Percentiles rank a stretch among this genome's conserved stretches.
Conservation (phyloP, 2,797 vertebrate species). For the Enteromius viviparus region DNA sequence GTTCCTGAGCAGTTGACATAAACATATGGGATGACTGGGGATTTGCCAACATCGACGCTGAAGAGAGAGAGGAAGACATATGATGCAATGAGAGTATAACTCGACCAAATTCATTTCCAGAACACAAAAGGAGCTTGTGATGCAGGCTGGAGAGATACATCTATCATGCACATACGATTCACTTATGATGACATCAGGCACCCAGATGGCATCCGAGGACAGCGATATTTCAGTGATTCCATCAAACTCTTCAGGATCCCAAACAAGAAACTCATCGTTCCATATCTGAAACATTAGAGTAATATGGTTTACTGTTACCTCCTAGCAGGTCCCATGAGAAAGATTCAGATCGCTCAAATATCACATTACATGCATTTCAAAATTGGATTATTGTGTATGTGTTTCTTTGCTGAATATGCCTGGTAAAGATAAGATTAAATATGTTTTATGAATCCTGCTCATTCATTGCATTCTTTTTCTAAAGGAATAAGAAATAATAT, state of each 20-base stretch:
- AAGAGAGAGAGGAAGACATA: constrained; percentile 26
- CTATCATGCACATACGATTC: constrained; percentile 79
- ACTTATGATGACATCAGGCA: constrained; percentile 86
- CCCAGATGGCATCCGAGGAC: constrained; percentile 85
- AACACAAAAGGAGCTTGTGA: constrained; percentile 14
- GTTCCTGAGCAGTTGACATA: constrained; percentile 86
- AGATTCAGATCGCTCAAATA: constrained; percentile 14
- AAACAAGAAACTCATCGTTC: constrained; percentile 88
- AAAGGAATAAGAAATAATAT: background rate
- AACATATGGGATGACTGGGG: constrained; percentile 80
- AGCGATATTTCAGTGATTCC: constrained; percentile 86
- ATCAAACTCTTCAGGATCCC: constrained; percentile 87
- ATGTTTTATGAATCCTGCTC: background rate
- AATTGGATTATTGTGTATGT: constrained; percentile 3
- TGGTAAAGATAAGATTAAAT: constrained; percentile 6
- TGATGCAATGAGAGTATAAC: constrained; percentile 18
- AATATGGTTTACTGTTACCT: constrained; percentile 26
- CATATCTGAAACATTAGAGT: constrained; percentile 77
- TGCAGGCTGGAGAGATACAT: background rate
- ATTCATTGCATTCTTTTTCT: background rate
- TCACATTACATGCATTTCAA: constrained; percentile 18
- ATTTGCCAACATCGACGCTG: constrained; percentile 81
- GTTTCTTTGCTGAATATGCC: constrained; percentile 1
- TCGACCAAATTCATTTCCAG: constrained; percentile 8
- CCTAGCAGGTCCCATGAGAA: constrained; percentile 17